Evolutionary conservation across 2,797 vertebrate species (phyloP), one percentile per base, ranked within the genome.

Genomic region (Toxotes lorentzi): DNA sequence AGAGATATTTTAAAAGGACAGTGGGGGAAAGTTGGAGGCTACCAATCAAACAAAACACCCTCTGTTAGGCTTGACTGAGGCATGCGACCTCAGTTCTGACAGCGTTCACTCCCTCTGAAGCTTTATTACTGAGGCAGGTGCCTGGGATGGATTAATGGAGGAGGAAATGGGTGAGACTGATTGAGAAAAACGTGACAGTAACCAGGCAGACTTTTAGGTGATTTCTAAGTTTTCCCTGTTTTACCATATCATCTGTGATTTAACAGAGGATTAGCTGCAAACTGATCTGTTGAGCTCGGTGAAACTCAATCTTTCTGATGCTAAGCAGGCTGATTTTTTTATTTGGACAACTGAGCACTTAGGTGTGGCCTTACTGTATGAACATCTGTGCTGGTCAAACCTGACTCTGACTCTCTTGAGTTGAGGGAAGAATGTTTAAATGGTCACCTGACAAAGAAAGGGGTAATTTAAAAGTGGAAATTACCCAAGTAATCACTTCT

Each of bases 331-430:
- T 30, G 27, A 30, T 4, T 73, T 68, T 54, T 40, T 45, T 19
- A 24, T 58, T 32, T 4, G 11, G 19, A 71, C 54, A 45, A 4
- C 27, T 48, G 23, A 23, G 77, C 81, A 59, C 62, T 27, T 6
- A 68, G 81, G 85, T 48, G 86, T 83, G 79, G 62, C 63, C 34
- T 11, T 4, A 45, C 57, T 66, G 60, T 51, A 56, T 34, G 43
- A 45, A 13, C 47, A 78, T 41, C 34, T 9, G 12, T 76, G 72
- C 77, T n/a, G 23, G 85, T 86, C 69, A 54, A 83, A 89, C 84
- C 81, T 57, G 73, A 75, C 41, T 56, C 81, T 48, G 75, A 68
- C 13, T 23, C 3, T 30, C 27, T 30, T 45, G 27, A 60, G 19
- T 43, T 23, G 30, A 1, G 2, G 19, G 50, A 27, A 14, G 27